A percentile compares a stretch with the other conserved stretches of the same genome.
These are phyloP conservation scores for Butorides virescens DNA, from an alignment of 2,113 vertebrate genomes.

Conservation along the genomic window DNA sequence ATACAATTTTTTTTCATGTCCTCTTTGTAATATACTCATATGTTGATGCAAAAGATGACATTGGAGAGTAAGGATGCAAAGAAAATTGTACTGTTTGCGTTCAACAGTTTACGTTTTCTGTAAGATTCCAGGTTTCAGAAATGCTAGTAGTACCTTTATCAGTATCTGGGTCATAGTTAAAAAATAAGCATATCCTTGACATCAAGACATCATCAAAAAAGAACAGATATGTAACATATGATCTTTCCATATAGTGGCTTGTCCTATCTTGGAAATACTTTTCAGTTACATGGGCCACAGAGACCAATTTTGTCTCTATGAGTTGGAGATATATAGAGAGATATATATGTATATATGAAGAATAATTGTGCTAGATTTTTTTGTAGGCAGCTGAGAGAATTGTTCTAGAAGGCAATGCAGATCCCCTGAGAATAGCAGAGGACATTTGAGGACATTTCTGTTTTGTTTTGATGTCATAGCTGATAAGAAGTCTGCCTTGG, in stretches of 20 bases:
- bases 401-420: neutral
- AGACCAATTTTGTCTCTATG: neutral
- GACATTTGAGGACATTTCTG: neutral
- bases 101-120: neutral
- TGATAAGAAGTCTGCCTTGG: neutral
- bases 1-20: neutral
- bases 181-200: neutral
- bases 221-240: neutral
- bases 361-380: neutral
- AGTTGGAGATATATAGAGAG: too few relatives aligned
- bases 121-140: neutral
- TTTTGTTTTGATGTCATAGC: neutral
- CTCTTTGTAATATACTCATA: neutral
- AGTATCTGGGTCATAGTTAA: neutral
- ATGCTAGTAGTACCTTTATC: neutral
- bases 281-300: neutral
- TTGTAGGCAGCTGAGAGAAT: neutral
- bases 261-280: neutral
- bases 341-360: neutral
- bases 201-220: neutral
- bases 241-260: neutral
- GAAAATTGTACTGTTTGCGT: neutral
- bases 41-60: neutral
- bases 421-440: neutral
- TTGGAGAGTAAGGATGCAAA: neutral